A percentile compares a stretch with the other conserved stretches of the same genome.
phyloP scores from a whole-genome alignment of 2,113 vertebrate species.

The Patagioenas fasciata region DNA sequence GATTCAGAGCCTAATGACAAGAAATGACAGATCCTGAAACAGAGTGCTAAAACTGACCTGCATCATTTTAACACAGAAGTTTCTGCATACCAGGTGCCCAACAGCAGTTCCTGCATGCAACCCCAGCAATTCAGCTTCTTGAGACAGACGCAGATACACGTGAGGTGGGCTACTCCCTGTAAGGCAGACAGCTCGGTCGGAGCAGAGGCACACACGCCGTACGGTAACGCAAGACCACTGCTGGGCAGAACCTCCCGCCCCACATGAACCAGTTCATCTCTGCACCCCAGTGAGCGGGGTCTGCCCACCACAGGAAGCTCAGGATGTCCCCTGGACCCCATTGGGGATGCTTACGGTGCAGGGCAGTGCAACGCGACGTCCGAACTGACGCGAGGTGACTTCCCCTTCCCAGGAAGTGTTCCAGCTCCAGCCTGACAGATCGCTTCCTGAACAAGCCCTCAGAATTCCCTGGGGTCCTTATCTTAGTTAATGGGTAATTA shows the following conservation, averaged over 20 bases:
- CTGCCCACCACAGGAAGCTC: rapidly evolving
- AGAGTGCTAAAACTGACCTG: not conserved
- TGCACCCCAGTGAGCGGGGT: not conserved
- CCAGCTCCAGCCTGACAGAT: conserved; percentile 69
- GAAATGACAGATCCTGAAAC: not conserved
- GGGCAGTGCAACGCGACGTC: rapidly evolving
- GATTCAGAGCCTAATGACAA: not conserved
- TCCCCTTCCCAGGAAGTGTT: conserved; percentile 75
- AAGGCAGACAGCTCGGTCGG: not conserved
- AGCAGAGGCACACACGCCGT: rapidly evolving
- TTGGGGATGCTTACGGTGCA: rapidly evolving
- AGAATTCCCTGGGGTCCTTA: conserved; percentile 78
- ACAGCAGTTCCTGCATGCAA: not conserved
- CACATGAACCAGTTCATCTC: not conserved
- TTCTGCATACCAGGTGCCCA: not conserved
- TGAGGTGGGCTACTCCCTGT: rapidly evolving
- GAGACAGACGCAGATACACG: rapidly evolving
- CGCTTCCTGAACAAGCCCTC: conserved; percentile 75
- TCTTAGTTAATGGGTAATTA: conserved; percentile 74
- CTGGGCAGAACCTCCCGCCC: not conserved
- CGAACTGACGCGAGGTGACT: conserved; percentile 20
- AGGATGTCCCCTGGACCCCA: rapidly evolving
- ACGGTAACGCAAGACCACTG: not conserved
- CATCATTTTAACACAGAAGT: not conserved
- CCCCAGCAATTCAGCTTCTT: not conserved